These are phyloP conservation scores for Platycnemis pennipes DNA, from an alignment of 2,888 invertebrate species.

Conservation along the genomic window DNA sequence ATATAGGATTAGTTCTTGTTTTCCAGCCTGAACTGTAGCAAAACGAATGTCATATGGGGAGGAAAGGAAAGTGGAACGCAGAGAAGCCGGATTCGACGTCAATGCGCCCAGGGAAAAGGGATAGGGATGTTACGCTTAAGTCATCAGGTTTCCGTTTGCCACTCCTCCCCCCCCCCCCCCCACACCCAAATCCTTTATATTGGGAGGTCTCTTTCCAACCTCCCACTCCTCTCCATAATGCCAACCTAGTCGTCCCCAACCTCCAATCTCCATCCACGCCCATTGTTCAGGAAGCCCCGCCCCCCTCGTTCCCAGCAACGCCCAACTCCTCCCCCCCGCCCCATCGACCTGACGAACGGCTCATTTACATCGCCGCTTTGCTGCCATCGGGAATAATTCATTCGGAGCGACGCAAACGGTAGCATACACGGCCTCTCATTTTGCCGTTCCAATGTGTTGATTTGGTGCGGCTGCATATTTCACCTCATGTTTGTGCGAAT, in stretches of 20 bases:
- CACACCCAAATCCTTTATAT: neutral
- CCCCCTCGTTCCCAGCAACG: too few relatives aligned
- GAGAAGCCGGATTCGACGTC: too few relatives aligned
- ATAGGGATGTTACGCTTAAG: neutral
- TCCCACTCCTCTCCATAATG: too few relatives aligned
- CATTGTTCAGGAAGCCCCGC: too few relatives aligned
- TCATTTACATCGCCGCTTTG: slow-evolving; percentile 28
- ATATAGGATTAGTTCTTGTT: too few relatives aligned
- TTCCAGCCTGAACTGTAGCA: too few relatives aligned
- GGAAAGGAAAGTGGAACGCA: too few relatives aligned
- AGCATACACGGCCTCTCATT: neutral
- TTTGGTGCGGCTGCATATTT: slow-evolving; percentile 34
- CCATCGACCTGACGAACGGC: neutral
- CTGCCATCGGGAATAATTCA: slow-evolving; percentile 25
- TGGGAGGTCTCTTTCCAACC: too few relatives aligned
- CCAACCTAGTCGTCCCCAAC: too few relatives aligned
- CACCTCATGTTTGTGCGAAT: neutral
- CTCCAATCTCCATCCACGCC: too few relatives aligned
- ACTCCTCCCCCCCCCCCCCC: neutral
- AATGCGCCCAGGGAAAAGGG: neutral
- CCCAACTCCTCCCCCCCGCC: neutral
- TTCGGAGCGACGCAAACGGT: slow-evolving; percentile 6
- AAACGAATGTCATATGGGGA: neutral
- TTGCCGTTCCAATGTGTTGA: slow-evolving; percentile 27
- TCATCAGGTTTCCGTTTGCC: neutral